Percentiles rank a stretch among this genome's conserved stretches.
These are phyloP conservation scores for Loxodonta africana DNA, from an alignment of 2,113 vertebrate genomes.

Conservation along the genomic window DNA sequence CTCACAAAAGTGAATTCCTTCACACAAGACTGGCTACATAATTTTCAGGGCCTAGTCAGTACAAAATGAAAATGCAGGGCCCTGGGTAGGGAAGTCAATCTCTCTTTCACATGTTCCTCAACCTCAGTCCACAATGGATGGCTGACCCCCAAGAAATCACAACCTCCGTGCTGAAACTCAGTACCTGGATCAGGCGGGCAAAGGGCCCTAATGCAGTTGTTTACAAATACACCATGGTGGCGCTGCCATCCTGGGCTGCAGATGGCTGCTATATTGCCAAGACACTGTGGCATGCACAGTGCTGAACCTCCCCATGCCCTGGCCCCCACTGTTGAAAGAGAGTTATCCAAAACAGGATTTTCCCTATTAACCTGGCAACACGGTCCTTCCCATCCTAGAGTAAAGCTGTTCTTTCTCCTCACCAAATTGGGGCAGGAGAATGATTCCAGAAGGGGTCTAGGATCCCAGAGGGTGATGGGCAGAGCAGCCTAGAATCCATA, in stretches of 20 bases:
- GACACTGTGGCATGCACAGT: no score
- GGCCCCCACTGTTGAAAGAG: rapidly evolving
- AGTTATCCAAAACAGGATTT: neutral
- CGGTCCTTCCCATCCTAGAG: neutral
- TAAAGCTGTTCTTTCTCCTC: no score
- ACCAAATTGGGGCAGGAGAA: neutral
- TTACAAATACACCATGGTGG: neutral
- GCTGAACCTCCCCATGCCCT: no score
- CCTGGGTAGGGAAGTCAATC: neutral
- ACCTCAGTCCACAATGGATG: rapidly evolving
- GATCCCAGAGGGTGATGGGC: neutral
- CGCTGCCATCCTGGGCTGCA: neutral
- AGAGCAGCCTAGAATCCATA: neutral
- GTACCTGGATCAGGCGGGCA: rapidly evolving
- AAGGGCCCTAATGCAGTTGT: neutral
- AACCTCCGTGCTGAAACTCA: rapidly evolving
- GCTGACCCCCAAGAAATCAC: rapidly evolving
- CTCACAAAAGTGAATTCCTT: neutral
- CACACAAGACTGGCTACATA: neutral
- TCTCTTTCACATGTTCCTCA: neutral
- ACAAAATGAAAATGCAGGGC: neutral
- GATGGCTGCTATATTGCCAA: no score
- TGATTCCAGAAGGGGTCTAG: rapidly evolving
- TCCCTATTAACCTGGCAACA: neutral
- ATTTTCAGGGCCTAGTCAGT: no score